Evolutionary conservation across 2,113 vertebrate genomes (phyloP).

Genomic region (Tragelaphus scriptus): DNA sequence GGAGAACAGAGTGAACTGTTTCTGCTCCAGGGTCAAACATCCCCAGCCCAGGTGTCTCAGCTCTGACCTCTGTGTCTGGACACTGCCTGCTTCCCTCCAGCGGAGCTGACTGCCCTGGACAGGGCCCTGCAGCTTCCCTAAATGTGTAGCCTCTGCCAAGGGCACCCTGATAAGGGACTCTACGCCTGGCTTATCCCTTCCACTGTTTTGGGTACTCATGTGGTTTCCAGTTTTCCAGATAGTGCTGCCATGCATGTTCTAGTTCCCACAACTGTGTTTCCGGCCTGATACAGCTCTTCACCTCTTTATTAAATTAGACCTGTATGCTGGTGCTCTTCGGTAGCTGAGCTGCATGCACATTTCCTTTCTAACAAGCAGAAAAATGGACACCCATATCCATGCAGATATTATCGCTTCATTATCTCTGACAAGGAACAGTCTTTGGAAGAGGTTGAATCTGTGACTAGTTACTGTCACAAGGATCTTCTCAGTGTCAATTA

Average conservation of each 20-base stretch:
- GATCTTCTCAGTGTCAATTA: conserved; percentile 22
- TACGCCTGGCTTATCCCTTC: not conserved
- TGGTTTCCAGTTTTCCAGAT: not conserved
- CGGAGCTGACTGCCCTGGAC: not conserved
- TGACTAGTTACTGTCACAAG: conserved; percentile 22
- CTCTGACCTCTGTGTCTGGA: not conserved
- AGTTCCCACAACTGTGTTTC: not conserved
- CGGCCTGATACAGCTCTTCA: not conserved
- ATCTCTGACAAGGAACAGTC: not conserved
- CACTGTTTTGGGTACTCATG: rapidly evolving
- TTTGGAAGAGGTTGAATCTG: not conserved
- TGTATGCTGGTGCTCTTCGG: not conserved
- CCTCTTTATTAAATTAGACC: not conserved
- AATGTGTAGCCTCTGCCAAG: not conserved
- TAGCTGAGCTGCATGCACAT: not conserved
- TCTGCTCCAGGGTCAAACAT: not conserved
- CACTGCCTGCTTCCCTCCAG: not conserved
- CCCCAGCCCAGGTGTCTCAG: not conserved
- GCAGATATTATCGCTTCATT: not conserved
- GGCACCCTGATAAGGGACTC: not conserved
- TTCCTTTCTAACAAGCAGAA: not conserved
- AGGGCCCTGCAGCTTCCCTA: not conserved
- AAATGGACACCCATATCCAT: not conserved
- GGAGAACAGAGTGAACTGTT: not conserved
- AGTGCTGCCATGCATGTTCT: rapidly evolving